Evolutionary conservation across 2,888 invertebrate species (phyloP).

Genomic region (Lepas anatifera): DNA sequence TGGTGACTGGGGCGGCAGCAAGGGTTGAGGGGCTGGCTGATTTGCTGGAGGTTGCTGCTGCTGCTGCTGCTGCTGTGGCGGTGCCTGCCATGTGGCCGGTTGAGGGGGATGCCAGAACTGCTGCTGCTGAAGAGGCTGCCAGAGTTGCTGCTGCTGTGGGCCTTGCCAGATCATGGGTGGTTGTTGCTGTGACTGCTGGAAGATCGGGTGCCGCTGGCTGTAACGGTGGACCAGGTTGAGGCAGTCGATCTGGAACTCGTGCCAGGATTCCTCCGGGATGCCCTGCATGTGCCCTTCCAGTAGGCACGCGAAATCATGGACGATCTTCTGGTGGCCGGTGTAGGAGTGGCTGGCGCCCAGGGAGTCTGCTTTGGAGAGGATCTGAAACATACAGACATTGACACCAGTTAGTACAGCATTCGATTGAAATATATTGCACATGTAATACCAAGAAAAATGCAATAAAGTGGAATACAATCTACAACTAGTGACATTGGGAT

Average conservation of each 20-base stretch:
- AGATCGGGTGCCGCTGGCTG: background rate
- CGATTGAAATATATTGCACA: too few species aligned
- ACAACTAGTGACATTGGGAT: too few species aligned
- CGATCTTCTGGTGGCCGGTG: too few species aligned
- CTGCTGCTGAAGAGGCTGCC: background rate
- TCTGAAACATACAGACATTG: too few species aligned
- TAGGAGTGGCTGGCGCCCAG: too few species aligned
- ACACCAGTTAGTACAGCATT: too few species aligned
- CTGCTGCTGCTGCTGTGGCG: constrained; percentile 10
- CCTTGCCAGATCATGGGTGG: too few species aligned
- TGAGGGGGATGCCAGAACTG: background rate
- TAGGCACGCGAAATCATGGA: too few species aligned
- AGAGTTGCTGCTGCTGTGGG: too few species aligned
- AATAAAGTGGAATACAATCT: too few species aligned
- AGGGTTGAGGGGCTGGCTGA: constrained; percentile 13
- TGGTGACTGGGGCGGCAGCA: constrained; percentile 14
- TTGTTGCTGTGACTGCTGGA: background rate
- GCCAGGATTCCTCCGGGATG: constrained; percentile 15
- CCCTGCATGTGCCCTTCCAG: constrained; percentile 14
- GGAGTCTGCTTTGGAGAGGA: too few species aligned
- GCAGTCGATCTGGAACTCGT: constrained; percentile 14
- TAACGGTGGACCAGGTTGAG: background rate
- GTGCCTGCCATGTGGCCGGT: background rate
- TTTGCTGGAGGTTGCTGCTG: constrained; percentile 15
- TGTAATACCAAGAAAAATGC: too few species aligned